phyloP scores from a whole-genome alignment of 1,140 invertebrate genomes.

The Metopolophium dirhodum region DNA sequence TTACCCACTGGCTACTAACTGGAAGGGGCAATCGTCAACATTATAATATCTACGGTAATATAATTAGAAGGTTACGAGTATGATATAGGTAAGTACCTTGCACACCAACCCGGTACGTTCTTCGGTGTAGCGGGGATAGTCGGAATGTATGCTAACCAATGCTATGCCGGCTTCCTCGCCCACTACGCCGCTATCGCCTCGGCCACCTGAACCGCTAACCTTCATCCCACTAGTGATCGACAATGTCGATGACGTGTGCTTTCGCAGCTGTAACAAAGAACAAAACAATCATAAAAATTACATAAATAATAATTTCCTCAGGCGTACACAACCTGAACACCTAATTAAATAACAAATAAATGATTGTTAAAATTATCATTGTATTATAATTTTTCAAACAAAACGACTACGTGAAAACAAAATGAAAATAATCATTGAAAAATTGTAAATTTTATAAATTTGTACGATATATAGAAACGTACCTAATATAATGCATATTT shows the following conservation, averaged over 20 bases:
- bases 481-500: neutral
- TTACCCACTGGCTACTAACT: neutral
- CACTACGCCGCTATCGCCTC: slow-evolving; percentile 61
- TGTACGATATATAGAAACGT: neutral
- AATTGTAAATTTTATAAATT: neutral
- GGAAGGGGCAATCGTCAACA: neutral
- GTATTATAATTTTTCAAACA: neutral
- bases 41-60: neutral
- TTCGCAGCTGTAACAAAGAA: slow-evolving; percentile 81
- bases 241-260: slow-evolving; percentile 89
- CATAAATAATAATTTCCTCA: too few relatives aligned
- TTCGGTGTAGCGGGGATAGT: slow-evolving; percentile 85
- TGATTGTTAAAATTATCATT: neutral
- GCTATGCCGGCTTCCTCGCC: slow-evolving; percentile 80
- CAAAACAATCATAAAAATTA: neutral
- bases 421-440: neutral
- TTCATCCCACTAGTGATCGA: slow-evolving; percentile 90
- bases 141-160: slow-evolving; percentile 82
- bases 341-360: neutral
- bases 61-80: neutral
- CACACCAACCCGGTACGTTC: slow-evolving; percentile 69
- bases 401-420: neutral
- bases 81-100: slow-evolving; percentile 36
- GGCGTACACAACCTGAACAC: neutral
- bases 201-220: slow-evolving; percentile 63